Conservation (phyloP, 2,888 invertebrate genomes). For the Drosophila barbarae region DNA sequence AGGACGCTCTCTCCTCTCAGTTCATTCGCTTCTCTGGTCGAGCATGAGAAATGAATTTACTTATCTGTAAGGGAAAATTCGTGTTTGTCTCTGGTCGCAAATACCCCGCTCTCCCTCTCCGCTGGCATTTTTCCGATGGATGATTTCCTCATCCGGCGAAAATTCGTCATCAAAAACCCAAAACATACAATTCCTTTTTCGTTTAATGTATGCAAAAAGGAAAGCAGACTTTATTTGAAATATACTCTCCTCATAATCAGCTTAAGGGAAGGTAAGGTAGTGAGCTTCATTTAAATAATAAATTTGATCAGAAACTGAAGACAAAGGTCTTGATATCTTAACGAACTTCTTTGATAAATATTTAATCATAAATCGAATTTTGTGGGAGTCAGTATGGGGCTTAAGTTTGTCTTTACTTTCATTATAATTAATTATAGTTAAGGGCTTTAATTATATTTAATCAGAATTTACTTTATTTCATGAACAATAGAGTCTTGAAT, state of each 20-base stretch:
- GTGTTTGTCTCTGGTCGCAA: slow-evolving; percentile 6
- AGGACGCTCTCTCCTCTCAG: slow-evolving; percentile 17
- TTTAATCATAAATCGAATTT: not conserved
- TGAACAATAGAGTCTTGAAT: not conserved
- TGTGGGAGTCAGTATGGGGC: not conserved
- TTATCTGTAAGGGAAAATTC: slow-evolving; percentile 22
- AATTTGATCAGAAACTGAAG: not conserved
- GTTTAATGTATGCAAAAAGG: slow-evolving; percentile 16
- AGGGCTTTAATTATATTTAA: not conserved
- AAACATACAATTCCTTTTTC: slow-evolving; percentile 34
- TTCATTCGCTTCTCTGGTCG: slow-evolving; percentile 28
- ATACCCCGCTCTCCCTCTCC: not conserved
- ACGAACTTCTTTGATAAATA: slow-evolving; percentile 3
- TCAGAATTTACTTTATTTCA: not conserved
- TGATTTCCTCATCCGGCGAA: slow-evolving; percentile 34
- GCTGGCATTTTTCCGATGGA: slow-evolving; percentile 9
- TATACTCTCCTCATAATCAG: slow-evolving; percentile 15
- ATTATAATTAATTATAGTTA: too few species aligned
- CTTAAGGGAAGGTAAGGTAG: not conserved
- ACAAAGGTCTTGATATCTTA: not conserved
- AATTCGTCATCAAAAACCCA: slow-evolving; percentile 26
- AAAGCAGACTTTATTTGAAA: slow-evolving; percentile 11
- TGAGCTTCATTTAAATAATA: slow-evolving; percentile 8
- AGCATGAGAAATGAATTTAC: slow-evolving; percentile 41
- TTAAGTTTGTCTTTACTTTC: too few species aligned